These are phyloP conservation scores for Podarcis raffonei DNA, from an alignment of 2,113 vertebrate species.

Conservation along the genomic window DNA sequence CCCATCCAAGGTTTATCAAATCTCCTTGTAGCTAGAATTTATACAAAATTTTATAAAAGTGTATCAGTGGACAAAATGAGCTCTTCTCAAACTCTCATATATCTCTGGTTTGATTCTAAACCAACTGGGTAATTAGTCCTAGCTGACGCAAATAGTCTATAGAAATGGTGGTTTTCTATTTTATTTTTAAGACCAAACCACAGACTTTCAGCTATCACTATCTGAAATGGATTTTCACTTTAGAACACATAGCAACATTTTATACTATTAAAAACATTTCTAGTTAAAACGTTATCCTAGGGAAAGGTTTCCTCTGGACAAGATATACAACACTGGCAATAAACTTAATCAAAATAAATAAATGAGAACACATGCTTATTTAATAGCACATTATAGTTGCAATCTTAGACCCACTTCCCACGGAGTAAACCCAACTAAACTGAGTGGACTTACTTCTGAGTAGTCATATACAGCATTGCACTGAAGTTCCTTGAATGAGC, in stretches of 20 bases:
- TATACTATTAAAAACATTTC: background rate
- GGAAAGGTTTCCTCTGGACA: background rate
- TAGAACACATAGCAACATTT: background rate
- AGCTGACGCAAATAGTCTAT: slow-evolving; percentile 4
- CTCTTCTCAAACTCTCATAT: slow-evolving; percentile 15
- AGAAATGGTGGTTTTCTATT: slow-evolving; percentile 35
- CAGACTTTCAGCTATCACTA: background rate
- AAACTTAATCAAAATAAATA: background rate
- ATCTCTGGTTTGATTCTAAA: slow-evolving; percentile 24
- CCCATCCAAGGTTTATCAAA: slow-evolving; percentile 23
- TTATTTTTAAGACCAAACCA: background rate
- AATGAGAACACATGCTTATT: background rate
- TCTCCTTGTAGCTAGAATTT: slow-evolving; percentile 2
- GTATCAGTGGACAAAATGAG: background rate
- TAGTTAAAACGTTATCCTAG: background rate
- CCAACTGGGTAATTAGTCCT: background rate
- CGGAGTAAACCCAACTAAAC: background rate
- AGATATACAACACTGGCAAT: background rate
- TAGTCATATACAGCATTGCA: background rate
- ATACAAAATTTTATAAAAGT: slow-evolving; percentile 23
- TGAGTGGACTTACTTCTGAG: background rate
- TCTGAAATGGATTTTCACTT: slow-evolving; percentile 18
- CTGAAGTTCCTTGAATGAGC: background rate
- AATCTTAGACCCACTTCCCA: too few relatives aligned
- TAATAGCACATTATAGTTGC: background rate